Evolutionary conservation across 2,113 vertebrate genomes (phyloP).

Genomic region (Gallinago media): DNA sequence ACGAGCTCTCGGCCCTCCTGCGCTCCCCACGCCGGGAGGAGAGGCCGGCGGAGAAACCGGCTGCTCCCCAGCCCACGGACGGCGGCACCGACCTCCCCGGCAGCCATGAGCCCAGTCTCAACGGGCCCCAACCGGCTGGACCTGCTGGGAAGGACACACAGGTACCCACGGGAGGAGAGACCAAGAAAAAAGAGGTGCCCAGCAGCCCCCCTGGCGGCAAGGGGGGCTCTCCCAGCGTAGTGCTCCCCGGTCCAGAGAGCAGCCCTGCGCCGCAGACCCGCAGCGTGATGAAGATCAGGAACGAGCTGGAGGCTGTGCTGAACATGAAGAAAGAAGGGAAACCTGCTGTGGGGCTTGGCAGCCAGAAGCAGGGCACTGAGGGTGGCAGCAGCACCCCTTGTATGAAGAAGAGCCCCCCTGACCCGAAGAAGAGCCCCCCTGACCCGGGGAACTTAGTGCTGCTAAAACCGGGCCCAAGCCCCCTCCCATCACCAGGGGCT

Average conservation of each 20-base stretch:
- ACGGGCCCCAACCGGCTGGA: neutral
- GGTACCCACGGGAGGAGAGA: neutral
- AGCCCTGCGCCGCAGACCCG: neutral
- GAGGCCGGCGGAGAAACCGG: neutral
- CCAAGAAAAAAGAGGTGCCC: slow-evolving; percentile 3
- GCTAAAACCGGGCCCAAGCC: slow-evolving; percentile 1
- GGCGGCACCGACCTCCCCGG: fast-evolving
- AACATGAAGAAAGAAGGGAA: slow-evolving; percentile 69
- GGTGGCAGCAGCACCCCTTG: neutral
- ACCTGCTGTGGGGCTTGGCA: neutral
- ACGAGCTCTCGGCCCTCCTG: slow-evolving; percentile 74
- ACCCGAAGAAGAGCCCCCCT: neutral
- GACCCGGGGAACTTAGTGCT: neutral
- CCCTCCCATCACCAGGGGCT: neutral
- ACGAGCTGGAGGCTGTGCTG: slow-evolving; percentile 77
- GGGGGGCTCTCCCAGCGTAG: neutral
- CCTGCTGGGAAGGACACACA: fast-evolving
- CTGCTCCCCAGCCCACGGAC: fast-evolving
- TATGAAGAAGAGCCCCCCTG: neutral
- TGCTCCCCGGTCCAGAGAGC: neutral
- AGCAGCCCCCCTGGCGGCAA: neutral
- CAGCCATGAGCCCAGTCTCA: neutral
- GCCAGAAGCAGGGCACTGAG: slow-evolving; percentile 51
- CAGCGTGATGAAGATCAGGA: slow-evolving; percentile 72
- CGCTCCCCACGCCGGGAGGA: slow-evolving; percentile 52